A percentile compares a stretch with the other conserved stretches of the same genome.
Conservation (phyloP, 1,140 invertebrate species). For the Plodia interpunctella region DNA sequence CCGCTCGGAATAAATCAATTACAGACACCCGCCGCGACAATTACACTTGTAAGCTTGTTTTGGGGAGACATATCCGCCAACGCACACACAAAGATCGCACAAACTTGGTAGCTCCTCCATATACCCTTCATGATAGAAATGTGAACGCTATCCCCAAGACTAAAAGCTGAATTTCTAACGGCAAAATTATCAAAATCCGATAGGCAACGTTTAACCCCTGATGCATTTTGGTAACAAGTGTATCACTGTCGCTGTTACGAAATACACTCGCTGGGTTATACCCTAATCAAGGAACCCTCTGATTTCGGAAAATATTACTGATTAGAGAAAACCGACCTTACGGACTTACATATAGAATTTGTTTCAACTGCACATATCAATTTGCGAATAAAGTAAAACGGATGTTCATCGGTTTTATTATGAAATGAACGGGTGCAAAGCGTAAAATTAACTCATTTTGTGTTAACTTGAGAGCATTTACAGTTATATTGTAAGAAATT, state of each 20-base stretch:
- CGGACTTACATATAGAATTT: not conserved
- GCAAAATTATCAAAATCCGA: not conserved
- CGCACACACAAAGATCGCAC: constrained; percentile 15
- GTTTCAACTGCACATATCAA: not conserved
- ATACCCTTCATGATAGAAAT: not conserved
- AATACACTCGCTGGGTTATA: constrained; percentile 48
- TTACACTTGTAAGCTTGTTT: constrained; percentile 52
- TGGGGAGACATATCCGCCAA: constrained; percentile 32
- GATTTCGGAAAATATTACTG: constrained; percentile 23
- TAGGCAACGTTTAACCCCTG: constrained; percentile 26
- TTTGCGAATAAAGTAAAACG: constrained; percentile 2
- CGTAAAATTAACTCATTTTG: constrained; percentile 41
- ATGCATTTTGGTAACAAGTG: constrained; percentile 33
- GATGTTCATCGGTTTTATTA: constrained; percentile 23
- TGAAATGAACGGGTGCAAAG: constrained; percentile 30
- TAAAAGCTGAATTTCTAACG: not conserved
- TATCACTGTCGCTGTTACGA: constrained; percentile 41
- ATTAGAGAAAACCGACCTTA: not conserved
- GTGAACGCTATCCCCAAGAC: not conserved
- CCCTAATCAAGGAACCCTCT: constrained; percentile 49
- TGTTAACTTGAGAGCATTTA: constrained; percentile 6
- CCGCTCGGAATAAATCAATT: constrained; percentile 50
- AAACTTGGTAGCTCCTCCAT: not conserved
- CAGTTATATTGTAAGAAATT: not conserved
- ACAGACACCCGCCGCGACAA: constrained; percentile 44